Evolutionary conservation across 2,797 vertebrate species (phyloP), one percentile per base, ranked within the genome.

Genomic region (Dipus sagitta): DNA sequence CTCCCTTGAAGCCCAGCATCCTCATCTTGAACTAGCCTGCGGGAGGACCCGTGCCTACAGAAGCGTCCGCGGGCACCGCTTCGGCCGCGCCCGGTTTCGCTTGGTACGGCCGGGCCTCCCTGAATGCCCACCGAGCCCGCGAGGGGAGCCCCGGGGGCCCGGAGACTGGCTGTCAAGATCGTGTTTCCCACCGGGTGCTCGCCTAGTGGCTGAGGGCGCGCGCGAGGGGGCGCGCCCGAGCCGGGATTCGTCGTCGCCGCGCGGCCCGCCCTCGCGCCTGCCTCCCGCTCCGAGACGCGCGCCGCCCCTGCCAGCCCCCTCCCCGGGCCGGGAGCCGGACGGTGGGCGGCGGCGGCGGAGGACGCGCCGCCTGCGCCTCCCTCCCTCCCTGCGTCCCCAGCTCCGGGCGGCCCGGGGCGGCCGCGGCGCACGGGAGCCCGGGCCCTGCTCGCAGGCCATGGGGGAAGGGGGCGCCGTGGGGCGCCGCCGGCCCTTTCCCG

Each of bases 331-430:
- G 80, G 88, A 58, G 96, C 84, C 67, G 92, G 95, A 98, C 98
- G 78, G 94, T 88, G 92, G 92, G 93, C 92, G 85, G 82, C 62
- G 93, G 76, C 71, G 21, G 91, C 80, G 97, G 54, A 89, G 81
- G 94, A 92, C 86, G 90, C 84, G 90, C 93, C 71, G 87, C 90
- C 90, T 20, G 79, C 81, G 90, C n/a, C n/a, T n/a, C n/a, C 93
- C 98, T 98, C 98, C 98, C 98, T 98, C 98, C 98, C 98, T 98
- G 98, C 98, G 92, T 92, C 42, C 92, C 87, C 91, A 58, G 80
- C 93, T 86, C 93, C 94, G 94, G 94, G 96, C 95, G 70, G 94
- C 92, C 65, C 80, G 90, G 90, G 83, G 95, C 93, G 85, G 91
- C 64, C 65, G 64, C 90, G 88, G 93, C 92, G 90, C 94, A 88